These are phyloP conservation scores for Cataglyphis altisquamis DNA, from an alignment of 2,888 invertebrate species.

Conservation along the genomic window DNA sequence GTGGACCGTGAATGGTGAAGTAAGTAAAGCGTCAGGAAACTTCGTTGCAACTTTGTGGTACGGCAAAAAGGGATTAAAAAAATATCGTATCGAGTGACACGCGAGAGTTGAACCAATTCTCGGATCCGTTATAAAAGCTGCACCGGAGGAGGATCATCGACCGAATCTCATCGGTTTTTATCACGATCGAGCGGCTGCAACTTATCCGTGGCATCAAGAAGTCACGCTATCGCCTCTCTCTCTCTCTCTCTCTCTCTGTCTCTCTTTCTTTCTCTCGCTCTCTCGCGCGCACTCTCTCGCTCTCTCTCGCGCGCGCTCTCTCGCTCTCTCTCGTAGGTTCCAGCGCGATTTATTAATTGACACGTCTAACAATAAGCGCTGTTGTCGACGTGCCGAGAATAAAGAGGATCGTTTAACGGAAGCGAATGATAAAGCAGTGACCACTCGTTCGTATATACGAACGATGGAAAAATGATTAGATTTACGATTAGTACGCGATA, in stretches of 20 bases:
- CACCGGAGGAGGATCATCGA: constrained; percentile 20
- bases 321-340: background rate
- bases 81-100: background rate
- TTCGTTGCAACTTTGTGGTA: background rate
- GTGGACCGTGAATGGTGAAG: background rate
- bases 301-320: too few species aligned
- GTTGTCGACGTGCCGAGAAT: constrained; percentile 10
- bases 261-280: background rate
- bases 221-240: background rate
- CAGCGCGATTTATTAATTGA: constrained; percentile 43
- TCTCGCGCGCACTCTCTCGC: background rate
- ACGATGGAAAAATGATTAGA: background rate
- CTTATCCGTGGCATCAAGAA: background rate
- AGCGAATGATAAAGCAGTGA: constrained; percentile 3
- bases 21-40: constrained; percentile 7
- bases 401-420: constrained; percentile 2
- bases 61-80: background rate
- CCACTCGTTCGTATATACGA: background rate
- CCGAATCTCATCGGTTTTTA: constrained; percentile 38
- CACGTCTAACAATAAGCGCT: constrained; percentile 1
- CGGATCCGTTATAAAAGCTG: constrained; percentile 34
- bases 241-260: background rate
- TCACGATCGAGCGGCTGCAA: background rate
- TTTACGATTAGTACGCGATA: background rate
- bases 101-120: background rate